Evolutionary conservation across 2,888 invertebrate species (phyloP).

Genomic region (Aproaerema taeniolella): DNA sequence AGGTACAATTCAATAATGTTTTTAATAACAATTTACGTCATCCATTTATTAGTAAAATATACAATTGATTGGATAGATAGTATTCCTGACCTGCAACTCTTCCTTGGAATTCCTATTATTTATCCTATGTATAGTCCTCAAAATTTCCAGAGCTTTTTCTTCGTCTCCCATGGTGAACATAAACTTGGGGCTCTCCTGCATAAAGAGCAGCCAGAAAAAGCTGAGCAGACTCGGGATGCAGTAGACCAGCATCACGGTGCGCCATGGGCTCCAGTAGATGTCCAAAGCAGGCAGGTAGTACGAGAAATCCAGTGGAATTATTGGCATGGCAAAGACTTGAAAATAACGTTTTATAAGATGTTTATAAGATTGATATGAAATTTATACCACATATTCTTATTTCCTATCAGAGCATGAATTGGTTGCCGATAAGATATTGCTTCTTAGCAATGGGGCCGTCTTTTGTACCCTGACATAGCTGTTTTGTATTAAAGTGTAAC

Average conservation of each 20-base stretch:
- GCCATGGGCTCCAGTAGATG: constrained; percentile 83
- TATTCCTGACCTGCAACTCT: constrained; percentile 31
- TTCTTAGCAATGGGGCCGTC: too few species aligned
- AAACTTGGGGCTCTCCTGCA: constrained; percentile 89
- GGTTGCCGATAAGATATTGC: too few species aligned
- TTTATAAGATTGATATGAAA: too few species aligned
- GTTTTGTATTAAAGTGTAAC: too few species aligned
- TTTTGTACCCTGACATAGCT: too few species aligned
- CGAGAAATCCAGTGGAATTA: constrained; percentile 76
- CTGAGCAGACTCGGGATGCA: constrained; percentile 79
- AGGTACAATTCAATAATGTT: constrained; percentile 12
- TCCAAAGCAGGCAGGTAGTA: constrained; percentile 48
- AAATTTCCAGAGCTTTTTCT: constrained; percentile 68
- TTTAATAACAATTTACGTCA: too few species aligned
- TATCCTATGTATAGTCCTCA: constrained; percentile 43
- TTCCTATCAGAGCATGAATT: too few species aligned
- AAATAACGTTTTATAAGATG: too few species aligned
- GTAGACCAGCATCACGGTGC: constrained; percentile 81
- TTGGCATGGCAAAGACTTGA: constrained; percentile 79
- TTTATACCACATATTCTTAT: too few species aligned
- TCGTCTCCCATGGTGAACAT: constrained; percentile 76
- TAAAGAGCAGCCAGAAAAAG: constrained; percentile 67
- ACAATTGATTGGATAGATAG: too few species aligned
- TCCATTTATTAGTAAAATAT: too few species aligned
- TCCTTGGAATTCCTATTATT: constrained; percentile 35